Conservation (phyloP, 2,888 invertebrate genomes). For the Hydropsyche betteni region DNA sequence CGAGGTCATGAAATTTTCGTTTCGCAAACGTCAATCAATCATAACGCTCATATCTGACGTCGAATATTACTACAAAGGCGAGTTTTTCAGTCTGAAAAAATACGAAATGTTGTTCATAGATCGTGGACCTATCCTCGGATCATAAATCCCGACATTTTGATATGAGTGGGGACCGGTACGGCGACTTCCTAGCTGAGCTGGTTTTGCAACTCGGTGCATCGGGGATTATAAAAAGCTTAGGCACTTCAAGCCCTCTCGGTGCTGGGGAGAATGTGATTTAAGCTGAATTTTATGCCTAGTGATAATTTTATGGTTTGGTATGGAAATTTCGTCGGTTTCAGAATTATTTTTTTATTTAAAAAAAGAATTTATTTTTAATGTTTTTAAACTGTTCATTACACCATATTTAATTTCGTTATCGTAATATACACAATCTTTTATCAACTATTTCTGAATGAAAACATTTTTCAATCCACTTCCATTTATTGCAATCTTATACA, state of each 20-base stretch:
- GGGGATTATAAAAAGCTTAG: conserved; percentile 27
- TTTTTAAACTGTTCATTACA: too few relatives aligned
- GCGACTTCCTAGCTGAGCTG: conserved; percentile 11
- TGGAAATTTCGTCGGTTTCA: neutral
- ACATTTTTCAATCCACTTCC: too few relatives aligned
- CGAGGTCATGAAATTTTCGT: conserved; percentile 6
- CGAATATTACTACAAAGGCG: neutral
- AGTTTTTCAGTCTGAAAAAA: neutral
- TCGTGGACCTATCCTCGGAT: neutral
- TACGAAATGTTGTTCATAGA: neutral
- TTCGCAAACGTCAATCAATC: conserved; percentile 8
- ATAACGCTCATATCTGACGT: neutral
- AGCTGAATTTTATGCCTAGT: neutral
- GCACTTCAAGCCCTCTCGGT: conserved; percentile 6
- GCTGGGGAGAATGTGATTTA: conserved; percentile 2
- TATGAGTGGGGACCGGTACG: conserved; percentile 5
- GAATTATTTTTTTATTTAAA: too few relatives aligned
- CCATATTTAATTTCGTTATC: too few relatives aligned
- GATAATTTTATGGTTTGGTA: neutral
- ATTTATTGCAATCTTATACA: too few relatives aligned
- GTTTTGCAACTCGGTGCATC: conserved; percentile 34
- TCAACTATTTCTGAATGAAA: too few relatives aligned
- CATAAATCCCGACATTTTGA: neutral
- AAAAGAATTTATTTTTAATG: too few relatives aligned
- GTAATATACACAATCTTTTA: too few relatives aligned